phyloP scores from a whole-genome alignment of 2,797 vertebrate genomes.

The Cottoperca gobio region DNA sequence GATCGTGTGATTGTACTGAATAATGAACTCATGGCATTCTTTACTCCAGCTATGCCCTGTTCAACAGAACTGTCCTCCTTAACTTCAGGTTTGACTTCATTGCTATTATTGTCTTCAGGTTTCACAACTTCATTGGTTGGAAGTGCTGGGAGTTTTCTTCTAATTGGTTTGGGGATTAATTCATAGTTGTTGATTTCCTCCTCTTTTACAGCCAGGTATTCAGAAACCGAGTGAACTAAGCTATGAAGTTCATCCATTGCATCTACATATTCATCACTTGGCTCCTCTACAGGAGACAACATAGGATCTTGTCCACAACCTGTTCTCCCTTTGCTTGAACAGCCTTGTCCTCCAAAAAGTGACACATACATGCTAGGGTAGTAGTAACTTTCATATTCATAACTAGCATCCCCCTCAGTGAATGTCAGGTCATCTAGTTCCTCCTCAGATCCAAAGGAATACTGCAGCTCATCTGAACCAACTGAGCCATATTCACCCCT shows the following conservation, averaged over 20 bases:
- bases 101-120: constrained; percentile 15
- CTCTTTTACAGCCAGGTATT: constrained; percentile 95
- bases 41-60: constrained; percentile 84
- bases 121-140: constrained; percentile 59
- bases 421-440: constrained; percentile 86
- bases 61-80: constrained; percentile 77
- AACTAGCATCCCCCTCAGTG: constrained; percentile 73
- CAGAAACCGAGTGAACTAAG: constrained; percentile 94
- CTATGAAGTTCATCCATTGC: constrained; percentile 93
- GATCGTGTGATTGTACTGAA: constrained; percentile 85
- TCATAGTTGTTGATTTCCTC: constrained; percentile 94
- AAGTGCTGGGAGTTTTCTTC: constrained; percentile 76
- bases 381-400: constrained; percentile 79
- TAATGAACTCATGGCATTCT: constrained; percentile 90
- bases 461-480: constrained; percentile 90
- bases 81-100: constrained; percentile 57
- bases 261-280: constrained; percentile 86
- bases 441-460: constrained; percentile 89
- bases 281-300: constrained; percentile 83
- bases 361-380: constrained; percentile 62
- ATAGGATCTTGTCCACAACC: constrained; percentile 60
- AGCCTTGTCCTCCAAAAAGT: constrained; percentile 47
- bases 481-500: constrained; percentile 87
- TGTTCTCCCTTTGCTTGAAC: constrained; percentile 46
- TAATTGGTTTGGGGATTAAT: constrained; percentile 82